Base-by-base conservation (phyloP, 2,113 vertebrate genomes). In the Camelus bactrianus region DNA sequence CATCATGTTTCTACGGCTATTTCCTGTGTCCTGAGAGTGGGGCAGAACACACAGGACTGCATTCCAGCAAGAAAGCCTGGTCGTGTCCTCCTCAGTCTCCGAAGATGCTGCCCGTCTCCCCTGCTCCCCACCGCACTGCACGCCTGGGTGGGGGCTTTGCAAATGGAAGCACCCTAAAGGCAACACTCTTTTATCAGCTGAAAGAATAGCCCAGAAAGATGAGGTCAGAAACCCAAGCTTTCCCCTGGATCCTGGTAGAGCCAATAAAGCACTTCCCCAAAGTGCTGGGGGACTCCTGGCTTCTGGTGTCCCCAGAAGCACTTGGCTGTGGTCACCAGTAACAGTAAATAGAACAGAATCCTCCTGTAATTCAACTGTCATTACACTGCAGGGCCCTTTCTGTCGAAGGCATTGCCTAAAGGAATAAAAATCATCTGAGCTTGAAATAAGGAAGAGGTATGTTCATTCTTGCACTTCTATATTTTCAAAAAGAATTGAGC, bases 61-160 rank as follows among this genome's bases (percentile, higher is more conserved):
- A 11, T 46, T 35, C 30, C 58, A 30, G 56, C 2, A 19, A 56
- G 67, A 32, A 22, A 32, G 22, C 8, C 35, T 7, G 22, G 22
- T 3, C 0, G 17, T 2, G 19, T 32, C 30, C 28, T 48, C 7
- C 12, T 30, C 2, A 5, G 35, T 38, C 92, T 32, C 26, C 6
- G 46, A 8, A 10, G 6, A 62, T 8, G 2, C 32, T 1, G 3
- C 20, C 75, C 19, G 26, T n/a, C 14, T 20, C 5, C 0, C 8
- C 4, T 3, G 42, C 15, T n/a, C 14, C 26, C 5, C 0, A 5
- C 4, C 2, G 42, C 15, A 8, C 48, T 22, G 2, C 30, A 2
- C 0, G 13, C 32, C 32, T 4, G 5, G 10, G 22, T 35, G 10
- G 52, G 38, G 15, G 19, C 22, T 60, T 79, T n/a, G 64, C 17